Evolutionary conservation across 2,797 vertebrate species (phyloP).

Genomic region (Spinibarbus caldwelli): DNA sequence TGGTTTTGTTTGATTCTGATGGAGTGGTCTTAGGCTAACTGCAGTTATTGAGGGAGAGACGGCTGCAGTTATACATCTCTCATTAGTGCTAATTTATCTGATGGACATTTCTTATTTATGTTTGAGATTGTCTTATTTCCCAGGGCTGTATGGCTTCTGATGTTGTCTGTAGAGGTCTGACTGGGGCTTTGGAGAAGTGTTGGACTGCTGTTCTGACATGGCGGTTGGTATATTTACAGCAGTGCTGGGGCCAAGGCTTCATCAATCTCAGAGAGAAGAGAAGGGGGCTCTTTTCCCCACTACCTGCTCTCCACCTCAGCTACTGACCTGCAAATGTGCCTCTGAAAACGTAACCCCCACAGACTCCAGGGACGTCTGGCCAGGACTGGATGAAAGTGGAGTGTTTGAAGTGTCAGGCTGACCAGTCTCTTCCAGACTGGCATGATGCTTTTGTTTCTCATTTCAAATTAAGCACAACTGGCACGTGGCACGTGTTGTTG

Average conservation of each 20-base stretch:
- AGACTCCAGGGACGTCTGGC: constrained; percentile 32
- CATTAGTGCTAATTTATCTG: constrained; percentile 43
- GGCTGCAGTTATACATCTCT: constrained; percentile 21
- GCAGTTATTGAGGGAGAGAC: not conserved
- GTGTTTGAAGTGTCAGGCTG: constrained; percentile 24
- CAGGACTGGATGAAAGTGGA: constrained; percentile 35
- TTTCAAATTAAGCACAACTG: constrained; percentile 29
- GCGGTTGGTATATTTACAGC: constrained; percentile 82
- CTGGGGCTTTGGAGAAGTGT: constrained; percentile 69
- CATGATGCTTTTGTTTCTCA: not conserved
- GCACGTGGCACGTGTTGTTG: constrained; percentile 19
- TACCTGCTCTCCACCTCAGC: constrained; percentile 76
- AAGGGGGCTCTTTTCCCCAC: constrained; percentile 71
- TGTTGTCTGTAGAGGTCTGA: constrained; percentile 40
- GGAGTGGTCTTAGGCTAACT: constrained; percentile 13
- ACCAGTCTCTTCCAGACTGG: constrained; percentile 21
- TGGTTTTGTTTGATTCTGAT: constrained; percentile 54
- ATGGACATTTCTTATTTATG: constrained; percentile 28
- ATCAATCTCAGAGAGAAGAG: constrained; percentile 78
- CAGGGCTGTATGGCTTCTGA: not conserved
- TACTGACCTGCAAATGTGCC: constrained; percentile 76
- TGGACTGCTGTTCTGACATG: constrained; percentile 79
- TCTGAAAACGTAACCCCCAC: constrained; percentile 41
- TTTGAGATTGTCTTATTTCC: constrained; percentile 20
- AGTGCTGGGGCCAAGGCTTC: constrained; percentile 75